These are phyloP conservation scores for Meiosimyza platycephala DNA, from an alignment of 2,888 invertebrate genomes.

Conservation along the genomic window DNA sequence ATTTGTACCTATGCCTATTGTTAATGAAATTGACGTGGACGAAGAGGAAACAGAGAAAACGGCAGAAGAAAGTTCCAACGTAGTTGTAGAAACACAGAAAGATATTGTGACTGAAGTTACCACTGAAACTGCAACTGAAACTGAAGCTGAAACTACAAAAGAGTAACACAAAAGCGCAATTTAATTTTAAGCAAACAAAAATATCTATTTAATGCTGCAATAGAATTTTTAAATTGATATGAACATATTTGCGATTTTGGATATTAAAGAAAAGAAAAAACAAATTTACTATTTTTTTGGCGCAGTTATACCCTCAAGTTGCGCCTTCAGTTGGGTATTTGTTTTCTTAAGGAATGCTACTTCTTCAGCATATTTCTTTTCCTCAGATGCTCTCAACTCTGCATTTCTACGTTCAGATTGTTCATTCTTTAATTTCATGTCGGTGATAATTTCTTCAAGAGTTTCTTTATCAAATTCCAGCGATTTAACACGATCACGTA, in stretches of 20 bases:
- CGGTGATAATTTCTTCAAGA: constrained; percentile 68
- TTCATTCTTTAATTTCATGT: constrained; percentile 80
- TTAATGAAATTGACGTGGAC: constrained; percentile 68
- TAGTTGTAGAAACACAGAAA: background rate
- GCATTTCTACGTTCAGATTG: constrained; percentile 84
- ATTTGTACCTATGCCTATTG: constrained; percentile 67
- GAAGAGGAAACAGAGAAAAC: constrained; percentile 50
- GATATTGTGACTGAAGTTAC: background rate
- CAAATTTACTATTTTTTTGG: constrained; percentile 80
- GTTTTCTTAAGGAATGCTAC: constrained; percentile 92
- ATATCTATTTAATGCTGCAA: background rate
- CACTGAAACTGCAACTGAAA: background rate
- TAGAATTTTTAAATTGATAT: background rate
- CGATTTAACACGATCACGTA: constrained; percentile 79
- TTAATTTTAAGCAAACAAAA: background rate
- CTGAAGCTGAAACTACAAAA: background rate
- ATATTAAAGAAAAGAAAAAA: constrained; percentile 8
- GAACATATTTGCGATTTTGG: background rate
- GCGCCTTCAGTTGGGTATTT: constrained; percentile 92
- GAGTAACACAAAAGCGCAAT: constrained; percentile 24
- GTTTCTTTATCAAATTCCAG: constrained; percentile 70
- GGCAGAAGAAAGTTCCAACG: background rate
- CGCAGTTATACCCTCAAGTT: constrained; percentile 93
- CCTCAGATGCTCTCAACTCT: constrained; percentile 88
- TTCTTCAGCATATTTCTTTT: constrained; percentile 93